Base-by-base conservation (phyloP, 2,888 invertebrate genomes). In the Eupithecia centaureata region DNA sequence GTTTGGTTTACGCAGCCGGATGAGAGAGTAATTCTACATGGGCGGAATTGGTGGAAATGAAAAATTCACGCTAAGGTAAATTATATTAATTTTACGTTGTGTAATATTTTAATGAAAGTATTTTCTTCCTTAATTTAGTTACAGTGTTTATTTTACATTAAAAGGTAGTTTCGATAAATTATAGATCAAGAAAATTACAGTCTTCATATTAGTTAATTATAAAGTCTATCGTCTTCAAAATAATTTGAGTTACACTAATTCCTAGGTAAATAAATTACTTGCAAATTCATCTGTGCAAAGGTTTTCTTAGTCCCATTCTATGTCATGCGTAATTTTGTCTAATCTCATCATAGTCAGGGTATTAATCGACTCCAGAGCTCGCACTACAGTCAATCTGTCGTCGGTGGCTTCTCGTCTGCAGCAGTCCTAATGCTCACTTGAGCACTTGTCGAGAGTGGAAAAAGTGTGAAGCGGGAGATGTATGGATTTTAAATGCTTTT, bases 381-480 rank as follows among this genome's bases (percentile, higher is more conserved):
- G 0, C 28, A 56, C 33, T 69, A 60, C 54, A 5, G 22, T 47
- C 56, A 60, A 65, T 88, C 88, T 89, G 88, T 88, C 90, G 85
- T 82, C 87, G 82, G 71, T 76, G 72, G 73, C 67, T 67, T 67
- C 62, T 57, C 70, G 74, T 76, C 75, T 77, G 75, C 79, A 75
- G 73, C 76, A 73, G 68, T 69, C 75, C 75, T 77, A 78, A 76
- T 73, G 73, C 67, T 71, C 73, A 73, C 73, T 77, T 76, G 73
- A 75, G 61, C 47, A 35, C 68, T 73, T 61, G 63, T 66, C 69
- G 64, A 72, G 72, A 73, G 66, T 70, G 73, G 62, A 76, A 75
- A 73, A 74, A 76, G 74, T 72, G 71, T 70, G 57, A 75, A 72
- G 54, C 65, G 67, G 61, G 70, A 71, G 74, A 70, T 54, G 65